Conservation (phyloP, 2,888 invertebrate genomes). For the Microplitis deprimator region DNA sequence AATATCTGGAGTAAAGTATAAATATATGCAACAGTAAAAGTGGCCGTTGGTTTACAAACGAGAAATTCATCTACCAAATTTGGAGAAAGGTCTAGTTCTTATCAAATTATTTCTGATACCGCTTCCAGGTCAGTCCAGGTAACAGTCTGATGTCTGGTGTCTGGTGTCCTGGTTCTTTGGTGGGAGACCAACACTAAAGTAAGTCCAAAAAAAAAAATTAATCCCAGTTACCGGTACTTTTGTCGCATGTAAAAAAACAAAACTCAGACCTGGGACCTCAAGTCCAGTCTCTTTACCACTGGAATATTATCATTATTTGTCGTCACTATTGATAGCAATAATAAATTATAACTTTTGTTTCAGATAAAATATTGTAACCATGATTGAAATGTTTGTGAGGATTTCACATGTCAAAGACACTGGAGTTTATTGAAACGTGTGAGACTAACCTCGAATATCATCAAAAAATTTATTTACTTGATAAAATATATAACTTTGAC, state of each 20-base stretch:
- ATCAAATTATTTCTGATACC: background rate
- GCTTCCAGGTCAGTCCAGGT: background rate
- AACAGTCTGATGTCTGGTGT: background rate
- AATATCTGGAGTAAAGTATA: background rate
- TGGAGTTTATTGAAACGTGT: background rate
- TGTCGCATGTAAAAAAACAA: background rate
- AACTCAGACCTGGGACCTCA: background rate
- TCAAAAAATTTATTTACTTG: background rate
- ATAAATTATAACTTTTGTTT: background rate
- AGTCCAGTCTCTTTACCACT: background rate
- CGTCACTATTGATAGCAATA: background rate
- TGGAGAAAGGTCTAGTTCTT: background rate
- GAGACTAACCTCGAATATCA: background rate
- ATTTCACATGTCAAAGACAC: background rate
- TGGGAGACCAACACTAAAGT: background rate
- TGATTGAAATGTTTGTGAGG: background rate
- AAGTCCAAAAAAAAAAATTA: constrained; percentile 4
- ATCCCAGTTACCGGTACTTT: background rate
- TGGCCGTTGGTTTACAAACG: background rate
- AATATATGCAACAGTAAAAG: background rate
- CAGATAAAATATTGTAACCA: background rate
- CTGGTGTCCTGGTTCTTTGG: background rate
- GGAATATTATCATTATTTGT: background rate
- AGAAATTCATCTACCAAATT: background rate
- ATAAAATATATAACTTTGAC: background rate